Conservation (phyloP, 2,888 invertebrate species). For the Hyposoter dolosus region DNA sequence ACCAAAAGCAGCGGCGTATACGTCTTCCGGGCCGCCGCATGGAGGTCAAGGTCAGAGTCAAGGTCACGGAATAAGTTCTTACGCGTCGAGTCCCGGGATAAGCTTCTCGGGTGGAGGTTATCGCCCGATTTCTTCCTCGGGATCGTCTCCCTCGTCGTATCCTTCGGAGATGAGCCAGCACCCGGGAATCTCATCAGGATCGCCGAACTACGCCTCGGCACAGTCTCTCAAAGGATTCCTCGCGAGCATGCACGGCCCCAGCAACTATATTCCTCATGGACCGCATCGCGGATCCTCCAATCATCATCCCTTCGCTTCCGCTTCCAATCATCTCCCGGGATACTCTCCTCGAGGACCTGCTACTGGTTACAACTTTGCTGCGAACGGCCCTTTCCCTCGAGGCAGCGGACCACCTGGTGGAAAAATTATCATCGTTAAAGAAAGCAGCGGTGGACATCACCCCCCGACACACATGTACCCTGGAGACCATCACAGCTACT, state of each 20-base stretch:
- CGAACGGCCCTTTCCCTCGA: conserved; percentile 70
- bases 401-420: conserved; percentile 67
- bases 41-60: conserved; percentile 38
- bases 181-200: conserved; percentile 61
- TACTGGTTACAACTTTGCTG: conserved; percentile 70
- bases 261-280: conserved; percentile 65
- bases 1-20: conserved; percentile 64
- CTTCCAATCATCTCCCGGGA: conserved; percentile 64
- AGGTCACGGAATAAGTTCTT: conserved; percentile 46
- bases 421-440: conserved; percentile 77
- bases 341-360: conserved; percentile 72
- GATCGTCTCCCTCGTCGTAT: conserved; percentile 38
- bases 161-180: conserved; percentile 54
- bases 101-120: conserved; percentile 9
- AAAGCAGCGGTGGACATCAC: conserved; percentile 68
- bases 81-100: conserved; percentile 57
- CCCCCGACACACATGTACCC: conserved; percentile 67
- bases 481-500: conserved; percentile 58
- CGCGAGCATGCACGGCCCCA: conserved; percentile 58
- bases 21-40: conserved; percentile 8
- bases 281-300: conserved; percentile 57
- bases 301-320: conserved; percentile 56
- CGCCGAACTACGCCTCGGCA: conserved; percentile 33
- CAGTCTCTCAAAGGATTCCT: conserved; percentile 61
- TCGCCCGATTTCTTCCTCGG: not conserved